A percentile compares a stretch with the other conserved stretches of the same genome.
Conservation (phyloP, 2,888 invertebrate genomes). For the Ectemnius cavifrons region DNA sequence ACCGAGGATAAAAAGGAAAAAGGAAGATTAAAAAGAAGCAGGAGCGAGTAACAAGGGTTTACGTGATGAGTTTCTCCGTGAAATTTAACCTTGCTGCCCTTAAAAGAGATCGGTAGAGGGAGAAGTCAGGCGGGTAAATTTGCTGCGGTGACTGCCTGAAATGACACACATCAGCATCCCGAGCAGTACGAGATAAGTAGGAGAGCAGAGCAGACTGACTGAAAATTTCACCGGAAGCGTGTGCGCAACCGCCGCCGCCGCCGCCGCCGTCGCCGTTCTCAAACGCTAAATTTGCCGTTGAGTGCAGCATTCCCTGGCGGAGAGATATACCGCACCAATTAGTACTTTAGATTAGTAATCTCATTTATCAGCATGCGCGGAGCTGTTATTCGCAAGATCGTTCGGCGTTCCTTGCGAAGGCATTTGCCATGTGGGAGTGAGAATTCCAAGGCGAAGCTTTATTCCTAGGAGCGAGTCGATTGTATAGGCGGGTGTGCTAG, state of each 20-base stretch:
- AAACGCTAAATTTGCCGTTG: neutral
- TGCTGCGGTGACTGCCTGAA: neutral
- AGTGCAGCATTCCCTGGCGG: neutral
- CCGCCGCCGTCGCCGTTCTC: neutral
- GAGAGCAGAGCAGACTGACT: neutral
- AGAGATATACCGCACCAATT: constrained; percentile 7
- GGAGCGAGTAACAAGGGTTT: too few relatives aligned
- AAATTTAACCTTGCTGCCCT: too few relatives aligned
- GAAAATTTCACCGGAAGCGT: constrained; percentile 31
- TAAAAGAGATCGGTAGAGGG: too few relatives aligned
- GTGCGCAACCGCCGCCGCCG: neutral
- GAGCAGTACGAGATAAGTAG: constrained; percentile 18
- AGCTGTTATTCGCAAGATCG: neutral
- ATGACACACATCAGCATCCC: neutral
- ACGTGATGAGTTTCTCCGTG: too few relatives aligned
- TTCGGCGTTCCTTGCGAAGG: neutral
- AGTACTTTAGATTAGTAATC: neutral
- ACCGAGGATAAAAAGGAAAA: too few relatives aligned
- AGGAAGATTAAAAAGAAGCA: too few relatives aligned
- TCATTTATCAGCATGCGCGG: neutral
- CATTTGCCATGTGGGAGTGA: neutral
- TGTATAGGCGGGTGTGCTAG: neutral
- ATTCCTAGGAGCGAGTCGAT: neutral
- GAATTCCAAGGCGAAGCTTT: neutral
- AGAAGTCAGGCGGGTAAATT: too few relatives aligned